Evolutionary conservation across 2,888 invertebrate species (phyloP), one percentile per base, ranked within the genome.

Genomic region (Nymphalis c-album): DNA sequence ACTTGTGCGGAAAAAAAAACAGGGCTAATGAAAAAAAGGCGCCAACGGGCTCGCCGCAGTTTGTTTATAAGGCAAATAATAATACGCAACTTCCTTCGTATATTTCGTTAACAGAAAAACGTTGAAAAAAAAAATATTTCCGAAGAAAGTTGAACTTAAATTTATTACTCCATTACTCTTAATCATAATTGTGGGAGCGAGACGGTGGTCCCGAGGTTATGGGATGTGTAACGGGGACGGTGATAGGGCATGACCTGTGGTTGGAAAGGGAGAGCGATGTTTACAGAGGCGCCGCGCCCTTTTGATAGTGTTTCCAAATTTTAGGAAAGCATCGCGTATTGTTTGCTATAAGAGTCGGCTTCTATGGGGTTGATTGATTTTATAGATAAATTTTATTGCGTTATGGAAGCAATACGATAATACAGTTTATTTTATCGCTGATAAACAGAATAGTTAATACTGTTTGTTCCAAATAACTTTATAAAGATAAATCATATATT

Each of bases 301-400:
- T 85, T 82, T 82, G 90, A 90, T 91, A 91, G 87, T 90, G 91
- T 92, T 92, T 92, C 91, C 91, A 91, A 91, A 92, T 87, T 90
- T 92, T 89, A 78, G 91, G 91, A 92, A 92, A 91, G 90, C 81
- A 55, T 55, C 79, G 85, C 77, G 82, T 83, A 86, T 85, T 90
- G 86, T 88, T 89, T 84, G 87, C 51, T 74, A 18, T 82, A 76
- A 77, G 73, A 76, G 71, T 45, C 17, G 82, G 87, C 63, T 89
- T 82, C 87, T 83, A 92, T 87, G 81, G 58, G n/a, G 76, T 0
- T 8, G n/a, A 40, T 40, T n/a, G 51, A 58, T 60, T 67, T 53
- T 66, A 22, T 51, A 51, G 51, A 51, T 58, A 63, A 61, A 48
- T 64, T 62, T 69, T 45, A 55, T 31, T 35, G 40, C 40, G 40